These are phyloP conservation scores for Dichetophora obliterata DNA, from an alignment of 2,888 invertebrate species.

Conservation along the genomic window DNA sequence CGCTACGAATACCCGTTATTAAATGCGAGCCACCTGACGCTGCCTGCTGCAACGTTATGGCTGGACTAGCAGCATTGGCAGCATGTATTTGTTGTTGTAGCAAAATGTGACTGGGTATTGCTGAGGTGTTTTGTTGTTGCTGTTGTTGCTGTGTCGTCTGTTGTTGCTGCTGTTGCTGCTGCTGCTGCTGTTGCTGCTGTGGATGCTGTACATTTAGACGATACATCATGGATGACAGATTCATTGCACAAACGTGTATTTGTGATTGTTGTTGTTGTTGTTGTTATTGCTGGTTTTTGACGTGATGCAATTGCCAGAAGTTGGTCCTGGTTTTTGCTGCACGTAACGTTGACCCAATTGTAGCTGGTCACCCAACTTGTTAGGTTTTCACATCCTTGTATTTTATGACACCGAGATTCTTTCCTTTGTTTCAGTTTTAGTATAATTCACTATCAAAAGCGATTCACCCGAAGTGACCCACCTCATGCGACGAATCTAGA, in stretches of 20 bases:
- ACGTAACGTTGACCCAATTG: slow-evolving; percentile 20
- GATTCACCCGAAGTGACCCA: too few species aligned
- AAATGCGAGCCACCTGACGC: slow-evolving; percentile 45
- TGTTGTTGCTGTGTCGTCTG: slow-evolving; percentile 47
- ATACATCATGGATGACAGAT: slow-evolving; percentile 65
- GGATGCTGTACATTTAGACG: slow-evolving; percentile 66
- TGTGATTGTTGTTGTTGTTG: slow-evolving; percentile 32
- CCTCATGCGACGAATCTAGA: too few species aligned
- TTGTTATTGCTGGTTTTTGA: neutral
- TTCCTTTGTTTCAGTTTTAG: neutral
- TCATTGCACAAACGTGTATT: slow-evolving; percentile 48
- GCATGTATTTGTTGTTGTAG: slow-evolving; percentile 63
- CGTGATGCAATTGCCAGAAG: neutral
- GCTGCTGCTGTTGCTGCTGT: slow-evolving; percentile 59
- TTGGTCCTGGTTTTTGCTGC: slow-evolving; percentile 6
- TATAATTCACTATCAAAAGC: too few species aligned
- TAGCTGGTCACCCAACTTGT: slow-evolving; percentile 7
- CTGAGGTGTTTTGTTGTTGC: slow-evolving; percentile 44
- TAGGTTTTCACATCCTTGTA: neutral
- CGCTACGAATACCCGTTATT: slow-evolving; percentile 40
- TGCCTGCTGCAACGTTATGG: slow-evolving; percentile 38
- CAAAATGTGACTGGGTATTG: slow-evolving; percentile 58
- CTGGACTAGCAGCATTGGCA: slow-evolving; percentile 50
- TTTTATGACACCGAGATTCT: neutral
- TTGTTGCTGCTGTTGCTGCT: slow-evolving; percentile 53